Conservation (phyloP, 2,888 invertebrate species). For the Galeruca laticollis region DNA sequence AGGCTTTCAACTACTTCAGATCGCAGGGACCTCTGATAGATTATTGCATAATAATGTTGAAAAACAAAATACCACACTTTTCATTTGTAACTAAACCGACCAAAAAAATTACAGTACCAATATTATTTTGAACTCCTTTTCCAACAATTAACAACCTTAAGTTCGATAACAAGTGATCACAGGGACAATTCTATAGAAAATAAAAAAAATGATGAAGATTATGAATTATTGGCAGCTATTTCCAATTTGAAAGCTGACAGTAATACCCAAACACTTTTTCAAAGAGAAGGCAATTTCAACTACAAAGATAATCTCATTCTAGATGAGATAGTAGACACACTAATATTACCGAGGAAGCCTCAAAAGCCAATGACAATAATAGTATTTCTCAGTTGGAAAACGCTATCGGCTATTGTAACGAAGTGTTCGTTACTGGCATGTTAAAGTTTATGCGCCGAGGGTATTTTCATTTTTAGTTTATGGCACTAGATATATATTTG, state of each 20-base stretch:
- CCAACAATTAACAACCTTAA: neutral
- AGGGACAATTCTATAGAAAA: neutral
- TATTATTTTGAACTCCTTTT: neutral
- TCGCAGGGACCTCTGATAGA: too few relatives aligned
- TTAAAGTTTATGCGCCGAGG: too few relatives aligned
- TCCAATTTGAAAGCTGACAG: neutral
- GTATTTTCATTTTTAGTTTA: too few relatives aligned
- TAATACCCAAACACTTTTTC: neutral
- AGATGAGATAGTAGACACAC: neutral
- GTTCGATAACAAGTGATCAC: neutral
- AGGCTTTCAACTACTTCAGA: too few relatives aligned
- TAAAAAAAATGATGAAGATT: neutral
- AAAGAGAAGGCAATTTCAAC: constrained; percentile 1
- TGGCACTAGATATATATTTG: too few relatives aligned
- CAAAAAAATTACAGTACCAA: neutral
- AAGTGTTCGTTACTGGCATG: too few relatives aligned
- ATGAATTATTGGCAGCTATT: constrained; percentile 1
- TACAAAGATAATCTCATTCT: neutral
- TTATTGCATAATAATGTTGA: too few relatives aligned
- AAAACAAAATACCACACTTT: too few relatives aligned
- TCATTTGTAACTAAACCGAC: too few relatives aligned
- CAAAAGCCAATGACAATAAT: neutral
- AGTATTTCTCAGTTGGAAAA: neutral
- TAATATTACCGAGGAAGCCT: neutral
- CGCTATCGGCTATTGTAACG: too few relatives aligned